Evolutionary conservation across 2,113 vertebrate species (phyloP), one percentile per base, ranked within the genome.

Genomic region (Phoenicopterus ruber): DNA sequence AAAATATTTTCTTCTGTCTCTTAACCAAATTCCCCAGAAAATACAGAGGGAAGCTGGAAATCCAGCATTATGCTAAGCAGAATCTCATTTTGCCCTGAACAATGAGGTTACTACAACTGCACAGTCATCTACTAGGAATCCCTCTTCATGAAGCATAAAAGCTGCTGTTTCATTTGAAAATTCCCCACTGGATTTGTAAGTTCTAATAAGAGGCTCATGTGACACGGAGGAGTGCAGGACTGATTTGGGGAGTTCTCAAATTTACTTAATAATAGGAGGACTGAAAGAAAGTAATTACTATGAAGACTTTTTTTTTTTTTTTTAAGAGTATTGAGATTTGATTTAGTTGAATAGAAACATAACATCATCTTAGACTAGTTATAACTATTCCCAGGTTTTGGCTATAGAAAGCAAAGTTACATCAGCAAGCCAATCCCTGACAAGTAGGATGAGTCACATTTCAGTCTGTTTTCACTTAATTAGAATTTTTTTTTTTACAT

Each of bases 381-480:
- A 44, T 67, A 94, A 83, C 40, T 83, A 26, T 95, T 95, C 61
- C 71, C 82, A 84, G 57, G 61, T 73, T 86, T 96, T 96, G 95
- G 95, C 93, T 93, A 13, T 5, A 63, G 82, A 66, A 93, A 26
- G 67, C 5, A 10, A 74, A 94, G 93, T 98, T 95, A 97, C 96
- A 97, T 97, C 96, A 97, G 91, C 96, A 96, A 93, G 82, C 80
- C 95, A 96, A 94, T 90, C 88, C 89, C 86, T 63, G 82, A 93
- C 0, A 3, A 93, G 82, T 9, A 86, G n/a, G 93, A 97, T 97
- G 96, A 98, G 82, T 97, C 94, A 97, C 69, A 69, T 92, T 97
- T 96, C 92, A 26, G 40, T 90, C 94, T 97, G 96, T 93, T 97
- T 97, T 93, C 92, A 97, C 67, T 96, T 97, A 95, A 97, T 97